A percentile compares a stretch with the other conserved stretches of the same genome.
Evolutionary conservation across 2,888 invertebrate genomes (phyloP).

Genomic region (Melanotus villosus): DNA sequence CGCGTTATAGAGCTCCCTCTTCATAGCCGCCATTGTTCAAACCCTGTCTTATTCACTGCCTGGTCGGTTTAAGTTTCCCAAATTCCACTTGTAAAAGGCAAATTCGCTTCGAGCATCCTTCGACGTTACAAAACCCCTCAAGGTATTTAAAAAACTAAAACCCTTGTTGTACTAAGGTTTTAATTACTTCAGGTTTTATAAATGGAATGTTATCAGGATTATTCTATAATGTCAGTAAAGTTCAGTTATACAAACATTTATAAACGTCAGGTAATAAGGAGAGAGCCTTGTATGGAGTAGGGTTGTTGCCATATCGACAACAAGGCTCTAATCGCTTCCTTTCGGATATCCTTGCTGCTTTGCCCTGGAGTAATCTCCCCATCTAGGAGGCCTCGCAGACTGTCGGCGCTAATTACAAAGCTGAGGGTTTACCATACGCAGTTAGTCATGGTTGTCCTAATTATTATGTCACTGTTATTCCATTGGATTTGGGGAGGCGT

Average conservation of each 20-base stretch:
- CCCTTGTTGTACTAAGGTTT: neutral
- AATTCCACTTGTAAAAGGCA: slow-evolving; percentile 9
- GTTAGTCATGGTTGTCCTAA: slow-evolving; percentile 55
- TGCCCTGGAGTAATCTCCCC: slow-evolving; percentile 44
- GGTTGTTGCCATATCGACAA: slow-evolving; percentile 49
- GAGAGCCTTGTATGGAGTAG: slow-evolving; percentile 33
- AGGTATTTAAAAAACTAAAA: neutral
- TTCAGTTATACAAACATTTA: slow-evolving; percentile 29
- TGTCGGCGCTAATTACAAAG: slow-evolving; percentile 56
- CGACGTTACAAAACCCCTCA: neutral
- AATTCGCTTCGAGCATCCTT: slow-evolving; percentile 7
- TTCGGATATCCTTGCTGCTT: slow-evolving; percentile 53
- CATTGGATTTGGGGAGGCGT: slow-evolving; percentile 30
- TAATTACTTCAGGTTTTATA: no score
- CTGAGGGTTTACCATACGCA: slow-evolving; percentile 55
- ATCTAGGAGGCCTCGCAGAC: slow-evolving; percentile 46
- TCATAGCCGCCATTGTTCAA: slow-evolving; percentile 18
- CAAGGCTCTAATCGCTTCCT: slow-evolving; percentile 55
- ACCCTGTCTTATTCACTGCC: slow-evolving; percentile 16
- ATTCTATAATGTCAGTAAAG: no score
- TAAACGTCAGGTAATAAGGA: slow-evolving; percentile 42
- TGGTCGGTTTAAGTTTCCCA: slow-evolving; percentile 12
- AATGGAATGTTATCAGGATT: neutral
- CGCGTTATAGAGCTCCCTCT: slow-evolving; percentile 17
- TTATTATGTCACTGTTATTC: slow-evolving; percentile 54